Conservation (phyloP, 2,113 vertebrate genomes). For the Copsychus sechellarum region DNA sequence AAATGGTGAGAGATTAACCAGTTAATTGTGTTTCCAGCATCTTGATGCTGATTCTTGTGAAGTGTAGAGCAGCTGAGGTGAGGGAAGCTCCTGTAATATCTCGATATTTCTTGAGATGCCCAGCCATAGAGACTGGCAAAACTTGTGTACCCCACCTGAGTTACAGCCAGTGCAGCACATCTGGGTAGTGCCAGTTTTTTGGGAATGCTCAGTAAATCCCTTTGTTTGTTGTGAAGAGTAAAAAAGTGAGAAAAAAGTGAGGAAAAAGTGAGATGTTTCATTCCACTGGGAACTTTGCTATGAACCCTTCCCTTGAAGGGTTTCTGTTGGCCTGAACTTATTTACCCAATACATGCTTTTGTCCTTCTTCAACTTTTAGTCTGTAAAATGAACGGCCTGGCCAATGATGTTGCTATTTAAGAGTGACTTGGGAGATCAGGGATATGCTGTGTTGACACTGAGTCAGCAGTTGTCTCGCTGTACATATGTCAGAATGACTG, state of each 20-base stretch:
- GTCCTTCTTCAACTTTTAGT: not conserved
- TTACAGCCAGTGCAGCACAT: fast-evolving
- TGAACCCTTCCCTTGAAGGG: not conserved
- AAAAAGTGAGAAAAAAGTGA: not conserved
- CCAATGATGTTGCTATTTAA: not conserved
- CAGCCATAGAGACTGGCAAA: fast-evolving
- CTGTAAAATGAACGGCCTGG: not conserved
- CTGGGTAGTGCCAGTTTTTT: not conserved
- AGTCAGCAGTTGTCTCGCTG: not conserved
- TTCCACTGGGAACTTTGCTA: not conserved
- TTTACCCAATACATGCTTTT: not conserved
- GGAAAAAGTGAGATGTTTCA: not conserved
- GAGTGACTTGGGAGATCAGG: not conserved
- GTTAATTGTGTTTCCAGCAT: not conserved
- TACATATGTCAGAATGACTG: not conserved
- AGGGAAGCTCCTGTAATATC: not conserved
- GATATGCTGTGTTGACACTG: not conserved
- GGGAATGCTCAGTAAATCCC: not conserved
- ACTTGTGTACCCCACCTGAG: not conserved
- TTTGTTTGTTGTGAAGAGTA: not conserved
- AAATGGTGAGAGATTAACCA: not conserved
- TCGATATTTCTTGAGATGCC: not conserved
- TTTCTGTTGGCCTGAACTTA: not conserved
- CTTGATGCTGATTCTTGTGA: not conserved
- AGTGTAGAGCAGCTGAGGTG: not conserved